A percentile compares a stretch with the other conserved stretches of the same genome.
phyloP scores from a whole-genome alignment of 2,888 invertebrate genomes.

The Griposia aprilina region DNA sequence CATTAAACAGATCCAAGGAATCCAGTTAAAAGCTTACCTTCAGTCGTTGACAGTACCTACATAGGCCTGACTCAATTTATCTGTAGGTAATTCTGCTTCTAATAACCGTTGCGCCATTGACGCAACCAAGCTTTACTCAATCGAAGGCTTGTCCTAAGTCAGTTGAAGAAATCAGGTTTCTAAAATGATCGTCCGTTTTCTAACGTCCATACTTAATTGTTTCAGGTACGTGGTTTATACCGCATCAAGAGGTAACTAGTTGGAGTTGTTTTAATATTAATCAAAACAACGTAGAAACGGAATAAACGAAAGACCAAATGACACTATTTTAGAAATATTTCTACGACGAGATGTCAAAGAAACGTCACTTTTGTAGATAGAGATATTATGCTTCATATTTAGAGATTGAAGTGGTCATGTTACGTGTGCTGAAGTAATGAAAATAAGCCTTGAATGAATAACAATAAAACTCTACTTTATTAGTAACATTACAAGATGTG shows the following conservation, averaged over 20 bases:
- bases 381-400: not conserved
- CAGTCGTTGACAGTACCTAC: conserved; percentile 26
- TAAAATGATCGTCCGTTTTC: conserved; percentile 50
- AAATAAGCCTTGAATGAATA: not conserved
- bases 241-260: conserved; percentile 24
- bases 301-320: not conserved
- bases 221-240: conserved; percentile 53
- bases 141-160: conserved; percentile 49
- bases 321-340: not conserved
- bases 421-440: not conserved
- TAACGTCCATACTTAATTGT: conserved; percentile 57
- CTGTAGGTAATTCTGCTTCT: conserved; percentile 43
- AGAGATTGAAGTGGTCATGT: not conserved
- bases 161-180: conserved; percentile 58
- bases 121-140: conserved; percentile 49
- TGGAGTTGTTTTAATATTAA: conserved; percentile 22
- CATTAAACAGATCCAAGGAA: conserved; percentile 17
- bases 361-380: not conserved
- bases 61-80: conserved; percentile 36
- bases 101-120: conserved; percentile 53
- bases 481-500: no score
- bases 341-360: not conserved
- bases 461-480: no score
- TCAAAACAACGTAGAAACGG: not conserved
- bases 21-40: conserved; percentile 39